Conservation (phyloP, 2,888 invertebrate genomes). For the Dione juno region DNA sequence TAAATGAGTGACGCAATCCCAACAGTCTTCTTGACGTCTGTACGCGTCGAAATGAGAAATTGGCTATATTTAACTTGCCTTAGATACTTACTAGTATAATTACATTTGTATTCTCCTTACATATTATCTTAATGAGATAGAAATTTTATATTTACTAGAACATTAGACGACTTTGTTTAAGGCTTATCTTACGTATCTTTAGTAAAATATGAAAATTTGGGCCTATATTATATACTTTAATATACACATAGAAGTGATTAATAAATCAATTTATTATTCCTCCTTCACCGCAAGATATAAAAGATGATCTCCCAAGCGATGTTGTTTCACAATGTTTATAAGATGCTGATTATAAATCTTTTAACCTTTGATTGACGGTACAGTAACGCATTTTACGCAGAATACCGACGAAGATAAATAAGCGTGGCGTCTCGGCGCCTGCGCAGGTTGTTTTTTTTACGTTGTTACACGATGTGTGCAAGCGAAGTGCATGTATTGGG, state of each 20-base stretch:
- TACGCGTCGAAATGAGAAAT: constrained; percentile 30
- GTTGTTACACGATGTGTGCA: constrained; percentile 34
- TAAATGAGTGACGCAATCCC: constrained; percentile 36
- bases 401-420: constrained; percentile 43
- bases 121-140: neutral
- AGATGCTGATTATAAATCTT: constrained; percentile 40
- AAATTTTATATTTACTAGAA: neutral
- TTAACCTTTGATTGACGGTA: constrained; percentile 36
- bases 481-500: constrained; percentile 32
- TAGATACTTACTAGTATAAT: constrained; percentile 1
- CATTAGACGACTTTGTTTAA: neutral
- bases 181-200: too few relatives aligned
- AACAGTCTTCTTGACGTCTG: constrained; percentile 25
- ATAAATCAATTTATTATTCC: neutral
- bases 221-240: neutral
- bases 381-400: constrained; percentile 41
- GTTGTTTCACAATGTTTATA: constrained; percentile 23
- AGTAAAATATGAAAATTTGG: too few relatives aligned
- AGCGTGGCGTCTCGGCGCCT: constrained; percentile 47
- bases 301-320: neutral
- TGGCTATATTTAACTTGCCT: constrained; percentile 36
- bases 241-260: neutral
- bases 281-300: neutral
- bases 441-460: constrained; percentile 45
- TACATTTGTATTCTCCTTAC: neutral